A percentile compares a stretch with the other conserved stretches of the same genome.
Evolutionary conservation across 2,888 invertebrate genomes (phyloP).

Genomic region (Galerucella calmariensis): DNA sequence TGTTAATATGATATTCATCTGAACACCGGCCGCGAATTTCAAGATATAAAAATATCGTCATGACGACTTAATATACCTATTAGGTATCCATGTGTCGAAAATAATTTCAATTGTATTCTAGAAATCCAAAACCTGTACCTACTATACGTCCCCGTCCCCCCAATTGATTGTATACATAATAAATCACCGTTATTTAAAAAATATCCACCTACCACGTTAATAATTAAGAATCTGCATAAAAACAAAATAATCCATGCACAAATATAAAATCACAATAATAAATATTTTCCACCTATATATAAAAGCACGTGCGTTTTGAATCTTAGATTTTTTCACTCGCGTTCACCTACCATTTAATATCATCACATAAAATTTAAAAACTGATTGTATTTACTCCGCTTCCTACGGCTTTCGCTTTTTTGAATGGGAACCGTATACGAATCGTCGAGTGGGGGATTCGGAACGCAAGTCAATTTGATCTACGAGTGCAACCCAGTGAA

Average conservation of each 20-base stretch:
- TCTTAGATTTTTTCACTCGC: background rate
- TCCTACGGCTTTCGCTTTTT: conserved; percentile 5
- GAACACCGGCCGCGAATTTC: no score
- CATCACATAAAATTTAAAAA: background rate
- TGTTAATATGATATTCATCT: no score
- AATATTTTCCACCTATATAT: background rate
- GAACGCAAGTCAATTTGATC: background rate
- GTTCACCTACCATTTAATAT: background rate
- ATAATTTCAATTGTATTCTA: no score
- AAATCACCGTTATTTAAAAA: no score
- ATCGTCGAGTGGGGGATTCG: background rate
- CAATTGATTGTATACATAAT: no score
- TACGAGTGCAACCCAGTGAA: background rate
- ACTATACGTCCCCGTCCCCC: no score
- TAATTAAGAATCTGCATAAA: background rate
- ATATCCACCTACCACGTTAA: background rate
- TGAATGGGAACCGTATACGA: background rate
- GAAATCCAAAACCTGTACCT: no score
- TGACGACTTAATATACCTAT: no score
- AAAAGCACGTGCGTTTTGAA: background rate
- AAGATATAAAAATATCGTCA: no score
- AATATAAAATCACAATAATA: background rate
- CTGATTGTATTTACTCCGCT: background rate
- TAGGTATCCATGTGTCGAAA: no score
- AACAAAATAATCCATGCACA: background rate